These are phyloP conservation scores for Vanessa atalanta DNA, from an alignment of 1,140 invertebrate species.

Conservation along the genomic window DNA sequence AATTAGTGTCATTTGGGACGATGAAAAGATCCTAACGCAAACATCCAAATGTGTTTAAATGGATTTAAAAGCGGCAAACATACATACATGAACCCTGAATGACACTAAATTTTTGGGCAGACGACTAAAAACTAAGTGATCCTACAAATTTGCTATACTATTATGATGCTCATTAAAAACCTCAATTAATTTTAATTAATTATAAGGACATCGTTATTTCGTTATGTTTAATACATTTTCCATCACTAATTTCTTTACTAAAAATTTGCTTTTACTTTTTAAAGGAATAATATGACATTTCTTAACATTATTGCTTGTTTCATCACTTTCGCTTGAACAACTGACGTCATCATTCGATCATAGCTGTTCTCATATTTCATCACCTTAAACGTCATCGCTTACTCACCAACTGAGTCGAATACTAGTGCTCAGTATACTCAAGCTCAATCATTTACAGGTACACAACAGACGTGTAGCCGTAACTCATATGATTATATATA, in stretches of 20 bases:
- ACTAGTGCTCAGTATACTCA: constrained; percentile 15
- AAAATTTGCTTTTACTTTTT: not conserved
- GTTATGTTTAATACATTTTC: not conserved
- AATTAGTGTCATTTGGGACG: too few species aligned
- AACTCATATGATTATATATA: constrained; percentile 32
- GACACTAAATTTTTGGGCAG: too few species aligned
- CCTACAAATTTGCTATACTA: not conserved
- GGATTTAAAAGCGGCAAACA: too few species aligned
- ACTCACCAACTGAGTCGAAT: not conserved
- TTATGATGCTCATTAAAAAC: too few species aligned
- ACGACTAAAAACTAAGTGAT: not conserved
- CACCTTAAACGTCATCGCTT: not conserved
- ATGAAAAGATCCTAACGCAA: too few species aligned
- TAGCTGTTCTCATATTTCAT: not conserved
- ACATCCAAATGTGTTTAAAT: too few species aligned
- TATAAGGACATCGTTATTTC: too few species aligned
- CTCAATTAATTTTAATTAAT: too few species aligned
- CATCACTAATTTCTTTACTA: not conserved
- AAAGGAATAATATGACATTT: not conserved
- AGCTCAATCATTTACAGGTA: constrained; percentile 53
- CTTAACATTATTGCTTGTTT: not conserved
- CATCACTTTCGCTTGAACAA: not conserved
- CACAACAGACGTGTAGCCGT: constrained; percentile 67
- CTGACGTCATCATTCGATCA: not conserved
- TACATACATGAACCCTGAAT: too few species aligned